Percentiles rank a stretch among this genome's conserved stretches.
Conservation (phyloP, 2,888 invertebrate species). For the Proisotoma minuta region DNA sequence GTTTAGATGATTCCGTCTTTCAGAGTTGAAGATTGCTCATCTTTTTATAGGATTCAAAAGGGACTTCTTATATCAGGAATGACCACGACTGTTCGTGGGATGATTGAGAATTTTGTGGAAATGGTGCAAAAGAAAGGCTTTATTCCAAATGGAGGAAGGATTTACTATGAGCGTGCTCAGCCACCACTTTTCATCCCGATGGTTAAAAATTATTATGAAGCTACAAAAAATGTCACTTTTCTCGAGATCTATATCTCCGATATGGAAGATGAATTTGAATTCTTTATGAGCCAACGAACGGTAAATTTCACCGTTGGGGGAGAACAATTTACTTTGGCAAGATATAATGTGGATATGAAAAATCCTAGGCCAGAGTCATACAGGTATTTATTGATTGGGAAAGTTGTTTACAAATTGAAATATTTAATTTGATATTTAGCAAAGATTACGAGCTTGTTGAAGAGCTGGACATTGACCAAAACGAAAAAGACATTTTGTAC, state of each 20-base stretch:
- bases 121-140: conserved; percentile 73
- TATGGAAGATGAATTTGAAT: conserved; percentile 52
- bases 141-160: conserved; percentile 84
- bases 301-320: conserved; percentile 50
- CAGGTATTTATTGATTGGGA: conserved; percentile 54
- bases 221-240: conserved; percentile 65
- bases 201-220: conserved; percentile 71
- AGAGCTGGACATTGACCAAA: conserved; percentile 54
- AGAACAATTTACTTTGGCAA: conserved; percentile 63
- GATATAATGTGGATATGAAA: conserved; percentile 67
- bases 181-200: conserved; percentile 55
- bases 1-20: too few species aligned
- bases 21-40: too few species aligned
- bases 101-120: conserved; percentile 78
- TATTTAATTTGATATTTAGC: not conserved
- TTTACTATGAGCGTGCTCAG: conserved; percentile 62
- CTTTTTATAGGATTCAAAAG: conserved; percentile 59
- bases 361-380: conserved; percentile 90
- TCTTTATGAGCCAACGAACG: conserved; percentile 48
- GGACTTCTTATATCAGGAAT: conserved; percentile 81
- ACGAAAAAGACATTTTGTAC: conserved; percentile 66
- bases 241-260: conserved; percentile 52
- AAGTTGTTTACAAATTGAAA: too few species aligned
- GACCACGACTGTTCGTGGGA: conserved; percentile 67
- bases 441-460: conserved; percentile 75